Evolutionary conservation across 2,888 invertebrate genomes (phyloP).

Genomic region (Petrolisthes cinctipes): DNA sequence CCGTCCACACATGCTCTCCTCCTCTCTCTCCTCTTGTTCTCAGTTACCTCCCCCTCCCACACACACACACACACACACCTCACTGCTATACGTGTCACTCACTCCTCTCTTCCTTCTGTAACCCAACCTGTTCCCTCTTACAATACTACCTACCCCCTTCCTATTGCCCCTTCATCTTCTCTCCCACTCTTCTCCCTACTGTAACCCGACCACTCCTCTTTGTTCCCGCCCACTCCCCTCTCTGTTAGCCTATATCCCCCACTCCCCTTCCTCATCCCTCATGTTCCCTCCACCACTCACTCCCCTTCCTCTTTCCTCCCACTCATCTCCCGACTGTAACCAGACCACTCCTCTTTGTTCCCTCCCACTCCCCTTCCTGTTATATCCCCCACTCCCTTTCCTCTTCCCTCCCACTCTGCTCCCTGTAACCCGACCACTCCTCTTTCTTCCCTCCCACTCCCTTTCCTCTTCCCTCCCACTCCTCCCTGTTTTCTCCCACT

Average conservation of each 20-base stretch:
- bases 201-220: no score
- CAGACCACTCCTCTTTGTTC: not conserved
- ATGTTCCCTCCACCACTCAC: not conserved
- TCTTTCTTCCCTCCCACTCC: not conserved
- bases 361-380: not conserved
- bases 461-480: not conserved
- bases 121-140: not conserved
- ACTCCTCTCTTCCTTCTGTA: not conserved
- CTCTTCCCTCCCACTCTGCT: not conserved
- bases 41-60: no score
- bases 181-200: not conserved
- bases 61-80: no score
- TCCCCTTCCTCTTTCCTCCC: not conserved
- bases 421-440: not conserved
- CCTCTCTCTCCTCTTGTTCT: no score
- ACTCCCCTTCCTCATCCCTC: no score
- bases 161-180: not conserved
- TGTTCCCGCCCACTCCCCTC: no score
- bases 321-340: no score
- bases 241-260: no score
- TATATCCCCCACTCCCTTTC: not conserved
- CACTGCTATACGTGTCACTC: no score
- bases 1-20: no score
- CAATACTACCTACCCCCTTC: not conserved
- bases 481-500: not conserved